These are phyloP conservation scores for Cherax quadricarinatus DNA, from an alignment of 1,140 invertebrate species.

Conservation along the genomic window DNA sequence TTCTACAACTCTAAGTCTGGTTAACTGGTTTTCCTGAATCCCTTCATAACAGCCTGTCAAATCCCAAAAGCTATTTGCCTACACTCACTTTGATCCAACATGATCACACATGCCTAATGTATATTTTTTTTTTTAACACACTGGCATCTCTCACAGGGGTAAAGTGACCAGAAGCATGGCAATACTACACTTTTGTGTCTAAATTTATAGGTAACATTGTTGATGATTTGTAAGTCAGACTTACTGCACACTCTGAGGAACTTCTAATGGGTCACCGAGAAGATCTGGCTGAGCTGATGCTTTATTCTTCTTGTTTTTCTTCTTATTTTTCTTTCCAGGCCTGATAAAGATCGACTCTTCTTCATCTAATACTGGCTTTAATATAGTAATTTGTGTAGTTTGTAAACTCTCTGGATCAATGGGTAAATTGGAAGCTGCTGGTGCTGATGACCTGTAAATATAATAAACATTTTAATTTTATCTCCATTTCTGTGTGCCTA, in stretches of 20 bases:
- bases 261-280: conserved; percentile 37
- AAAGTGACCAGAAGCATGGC: no score
- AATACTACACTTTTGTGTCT: no score
- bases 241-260: conserved; percentile 27
- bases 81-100: no score
- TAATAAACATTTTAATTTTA: neutral
- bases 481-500: neutral
- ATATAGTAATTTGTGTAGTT: conserved; percentile 17
- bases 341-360: neutral
- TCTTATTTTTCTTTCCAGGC: conserved; percentile 38
- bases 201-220: no score
- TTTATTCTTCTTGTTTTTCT: conserved; percentile 37
- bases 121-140: no score
- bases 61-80: no score
- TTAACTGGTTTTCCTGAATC: no score
- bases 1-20: no score
- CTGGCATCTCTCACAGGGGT: no score
- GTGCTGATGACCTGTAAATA: neutral
- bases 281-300: conserved; percentile 33
- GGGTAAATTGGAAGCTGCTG: neutral
- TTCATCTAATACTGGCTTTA: conserved; percentile 1
- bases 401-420: conserved; percentile 48
- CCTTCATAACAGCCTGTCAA: no score
- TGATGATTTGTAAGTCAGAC: neutral
- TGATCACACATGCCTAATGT: no score